Evolutionary conservation across 1,140 invertebrate genomes (phyloP).

Genomic region (Condylostylus longicornis): DNA sequence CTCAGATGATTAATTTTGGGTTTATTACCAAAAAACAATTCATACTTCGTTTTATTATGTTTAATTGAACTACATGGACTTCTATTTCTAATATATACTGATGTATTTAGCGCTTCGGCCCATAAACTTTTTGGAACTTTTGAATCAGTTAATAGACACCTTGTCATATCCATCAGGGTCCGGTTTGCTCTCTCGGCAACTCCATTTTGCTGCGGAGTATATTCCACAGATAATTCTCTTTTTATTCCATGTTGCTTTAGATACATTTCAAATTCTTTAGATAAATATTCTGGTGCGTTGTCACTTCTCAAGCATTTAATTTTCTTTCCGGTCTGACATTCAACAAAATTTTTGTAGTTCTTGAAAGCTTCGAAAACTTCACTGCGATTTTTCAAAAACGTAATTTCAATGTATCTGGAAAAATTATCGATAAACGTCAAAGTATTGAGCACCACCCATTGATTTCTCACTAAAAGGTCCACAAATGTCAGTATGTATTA

Average conservation of each 20-base stretch:
- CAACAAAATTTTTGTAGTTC: background rate
- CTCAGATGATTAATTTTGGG: background rate
- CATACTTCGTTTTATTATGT: background rate
- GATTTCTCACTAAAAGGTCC: slow-evolving; percentile 24
- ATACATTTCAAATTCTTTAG: background rate
- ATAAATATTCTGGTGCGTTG: background rate
- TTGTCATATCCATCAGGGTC: background rate
- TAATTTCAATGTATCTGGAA: slow-evolving; percentile 21
- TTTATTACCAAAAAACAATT: background rate
- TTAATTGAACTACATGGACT: background rate
- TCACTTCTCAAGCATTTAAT: background rate
- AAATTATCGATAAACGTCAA: slow-evolving; percentile 29
- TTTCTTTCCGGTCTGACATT: background rate
- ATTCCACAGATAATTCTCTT: background rate
- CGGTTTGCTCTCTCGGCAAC: background rate
- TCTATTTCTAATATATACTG: slow-evolving; percentile 1
- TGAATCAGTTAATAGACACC: background rate
- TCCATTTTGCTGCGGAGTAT: background rate
- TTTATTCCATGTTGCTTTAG: background rate
- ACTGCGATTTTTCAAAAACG: slow-evolving; percentile 19
- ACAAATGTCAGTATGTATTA: slow-evolving; percentile 28
- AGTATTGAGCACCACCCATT: slow-evolving; percentile 20
- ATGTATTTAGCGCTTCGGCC: background rate
- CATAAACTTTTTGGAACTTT: background rate
- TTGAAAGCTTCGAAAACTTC: background rate